Percentiles rank a stretch among this genome's conserved stretches.
Conservation (phyloP, 2,113 vertebrate species). For the Andinoacara biseriatus region DNA sequence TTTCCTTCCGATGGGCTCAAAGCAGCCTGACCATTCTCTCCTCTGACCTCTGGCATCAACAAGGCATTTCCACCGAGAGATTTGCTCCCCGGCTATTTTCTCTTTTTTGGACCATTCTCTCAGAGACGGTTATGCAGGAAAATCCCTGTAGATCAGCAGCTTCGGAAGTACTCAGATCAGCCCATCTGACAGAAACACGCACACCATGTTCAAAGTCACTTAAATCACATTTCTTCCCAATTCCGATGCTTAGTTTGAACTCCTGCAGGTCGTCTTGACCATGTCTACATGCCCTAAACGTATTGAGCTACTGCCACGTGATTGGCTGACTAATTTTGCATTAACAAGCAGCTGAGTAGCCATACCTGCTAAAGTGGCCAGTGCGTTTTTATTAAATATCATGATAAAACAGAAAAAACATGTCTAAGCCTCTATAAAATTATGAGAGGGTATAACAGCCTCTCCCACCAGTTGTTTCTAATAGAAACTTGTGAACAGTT, state of each 20-base stretch:
- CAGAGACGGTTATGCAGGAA: background rate
- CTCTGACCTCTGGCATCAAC: conserved; percentile 5
- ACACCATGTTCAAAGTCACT: background rate
- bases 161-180: background rate
- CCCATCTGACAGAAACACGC: background rate
- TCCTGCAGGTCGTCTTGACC: background rate
- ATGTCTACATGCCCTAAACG: background rate
- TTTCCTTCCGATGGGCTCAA: background rate
- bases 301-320: background rate
- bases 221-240: background rate
- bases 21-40: background rate
- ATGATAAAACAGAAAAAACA: background rate
- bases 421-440: background rate
- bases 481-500: conserved; percentile 9
- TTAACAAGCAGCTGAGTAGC: background rate
- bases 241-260: background rate
- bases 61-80: background rate
- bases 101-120: background rate
- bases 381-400: background rate
- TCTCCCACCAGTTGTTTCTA: background rate
- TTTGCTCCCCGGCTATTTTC: background rate
- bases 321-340: background rate
- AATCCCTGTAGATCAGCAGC: background rate
- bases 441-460: background rate
- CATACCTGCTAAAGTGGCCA: background rate